Evolutionary conservation across 2,888 invertebrate species (phyloP).

Genomic region (Scrobipalpa atriplicella): DNA sequence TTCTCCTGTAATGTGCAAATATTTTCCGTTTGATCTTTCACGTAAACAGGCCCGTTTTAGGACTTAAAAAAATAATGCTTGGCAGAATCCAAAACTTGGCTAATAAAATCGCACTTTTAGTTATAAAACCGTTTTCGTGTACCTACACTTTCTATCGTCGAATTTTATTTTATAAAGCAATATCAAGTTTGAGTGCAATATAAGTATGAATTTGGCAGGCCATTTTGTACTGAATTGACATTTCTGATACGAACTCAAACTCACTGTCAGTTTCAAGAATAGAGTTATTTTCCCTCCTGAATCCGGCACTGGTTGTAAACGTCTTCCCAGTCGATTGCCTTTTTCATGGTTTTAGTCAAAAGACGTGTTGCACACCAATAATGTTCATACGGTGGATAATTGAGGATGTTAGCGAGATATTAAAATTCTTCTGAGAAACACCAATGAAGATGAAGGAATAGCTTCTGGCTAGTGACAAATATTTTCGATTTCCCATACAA

Average conservation of each 20-base stretch:
- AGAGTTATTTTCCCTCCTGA: neutral
- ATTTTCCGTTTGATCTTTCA: constrained; percentile 2
- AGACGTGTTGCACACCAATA: neutral
- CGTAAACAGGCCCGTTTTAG: neutral
- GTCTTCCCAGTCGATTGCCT: neutral
- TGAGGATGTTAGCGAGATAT: neutral
- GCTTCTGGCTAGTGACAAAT: no score
- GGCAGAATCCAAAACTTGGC: no score
- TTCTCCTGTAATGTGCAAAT: constrained; percentile 1
- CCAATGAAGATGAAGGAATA: no score
- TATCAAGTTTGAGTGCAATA: no score
- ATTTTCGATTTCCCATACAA: no score
- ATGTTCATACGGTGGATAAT: neutral
- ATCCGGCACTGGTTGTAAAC: neutral
- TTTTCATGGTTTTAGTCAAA: neutral
- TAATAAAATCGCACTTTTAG: no score
- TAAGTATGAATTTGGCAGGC: no score
- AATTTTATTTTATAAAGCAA: no score
- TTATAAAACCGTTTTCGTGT: no score
- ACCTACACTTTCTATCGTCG: no score
- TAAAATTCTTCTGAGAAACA: neutral
- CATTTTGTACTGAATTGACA: no score
- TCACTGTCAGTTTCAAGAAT: neutral
- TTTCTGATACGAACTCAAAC: no score
- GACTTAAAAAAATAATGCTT: neutral